Percentiles rank a stretch among this genome's conserved stretches.
Conservation (phyloP, 2,797 vertebrate genomes). For the Pantherophis alleghaniensis region DNA sequence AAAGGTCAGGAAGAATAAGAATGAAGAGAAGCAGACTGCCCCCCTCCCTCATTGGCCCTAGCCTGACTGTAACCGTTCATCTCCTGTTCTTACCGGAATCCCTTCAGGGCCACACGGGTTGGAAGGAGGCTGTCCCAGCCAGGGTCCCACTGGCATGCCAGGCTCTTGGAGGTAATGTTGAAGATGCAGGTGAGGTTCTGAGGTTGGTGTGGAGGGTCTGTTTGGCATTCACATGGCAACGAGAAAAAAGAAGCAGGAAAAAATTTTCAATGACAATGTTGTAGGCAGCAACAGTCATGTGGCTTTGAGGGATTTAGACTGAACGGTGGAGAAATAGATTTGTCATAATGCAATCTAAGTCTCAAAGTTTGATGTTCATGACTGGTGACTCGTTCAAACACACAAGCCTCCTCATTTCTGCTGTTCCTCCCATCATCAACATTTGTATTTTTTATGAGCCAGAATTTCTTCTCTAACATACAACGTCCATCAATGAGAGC, state of each 20-base stretch:
- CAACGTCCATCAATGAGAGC: neutral
- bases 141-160: conserved; percentile 84
- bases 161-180: conserved; percentile 66
- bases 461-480: neutral
- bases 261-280: neutral
- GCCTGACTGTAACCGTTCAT: accelerated
- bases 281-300: too few relatives aligned
- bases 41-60: too few relatives aligned
- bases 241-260: too few relatives aligned
- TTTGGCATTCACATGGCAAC: neutral
- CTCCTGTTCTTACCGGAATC: conserved; percentile 53
- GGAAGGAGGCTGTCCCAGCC: conserved; percentile 70
- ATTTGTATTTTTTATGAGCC: neutral
- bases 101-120: conserved; percentile 70
- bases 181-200: conserved; percentile 83
- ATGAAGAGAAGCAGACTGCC: neutral
- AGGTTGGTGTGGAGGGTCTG: conserved; percentile 81
- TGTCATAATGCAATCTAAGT: neutral
- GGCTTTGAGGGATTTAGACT: too few relatives aligned
- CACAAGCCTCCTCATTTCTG: neutral
- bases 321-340: neutral
- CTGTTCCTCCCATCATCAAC: neutral
- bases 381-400: neutral
- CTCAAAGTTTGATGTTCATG: neutral
- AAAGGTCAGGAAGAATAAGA: neutral